phyloP scores from a whole-genome alignment of 2,113 vertebrate species.

The Varanus komodoensis region DNA sequence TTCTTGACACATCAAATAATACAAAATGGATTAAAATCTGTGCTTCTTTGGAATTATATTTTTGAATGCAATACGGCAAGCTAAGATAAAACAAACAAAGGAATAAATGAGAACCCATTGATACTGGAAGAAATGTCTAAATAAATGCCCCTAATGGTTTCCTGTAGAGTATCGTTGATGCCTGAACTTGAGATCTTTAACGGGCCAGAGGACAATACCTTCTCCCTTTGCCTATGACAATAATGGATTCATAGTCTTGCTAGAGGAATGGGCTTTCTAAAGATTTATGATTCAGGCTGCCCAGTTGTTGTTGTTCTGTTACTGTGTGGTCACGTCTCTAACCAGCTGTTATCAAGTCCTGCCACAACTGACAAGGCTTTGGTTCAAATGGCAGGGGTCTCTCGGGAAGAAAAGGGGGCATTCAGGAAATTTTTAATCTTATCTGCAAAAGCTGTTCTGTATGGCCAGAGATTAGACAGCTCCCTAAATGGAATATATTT shows the following conservation, averaged over 20 bases:
- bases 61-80: constrained; percentile 52
- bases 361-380: constrained; percentile 62
- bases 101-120: constrained; percentile 31
- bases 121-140: constrained; percentile 30
- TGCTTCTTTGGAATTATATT: constrained; percentile 57
- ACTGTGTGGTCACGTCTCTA: constrained; percentile 64
- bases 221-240: constrained; percentile 52
- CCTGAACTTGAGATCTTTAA: constrained; percentile 66
- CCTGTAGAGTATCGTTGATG: constrained; percentile 47
- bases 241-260: constrained; percentile 49
- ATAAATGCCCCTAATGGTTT: constrained; percentile 34
- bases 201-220: constrained; percentile 55
- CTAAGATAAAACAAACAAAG: constrained; percentile 68
- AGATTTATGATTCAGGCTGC: constrained; percentile 64
- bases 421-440: constrained; percentile 71
- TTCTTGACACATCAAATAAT: constrained; percentile 48
- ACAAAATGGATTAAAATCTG: constrained; percentile 62
- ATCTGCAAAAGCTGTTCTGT: constrained; percentile 74
- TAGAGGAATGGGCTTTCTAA: constrained; percentile 29
- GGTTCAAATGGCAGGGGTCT: constrained; percentile 59
- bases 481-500: constrained; percentile 66
- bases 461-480: constrained; percentile 70
- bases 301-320: constrained; percentile 60
- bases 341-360: constrained; percentile 70
- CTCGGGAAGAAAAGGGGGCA: constrained; percentile 65